These are phyloP conservation scores for Leptarthrus brevirostris DNA, from an alignment of 2,888 invertebrate species.

Conservation along the genomic window DNA sequence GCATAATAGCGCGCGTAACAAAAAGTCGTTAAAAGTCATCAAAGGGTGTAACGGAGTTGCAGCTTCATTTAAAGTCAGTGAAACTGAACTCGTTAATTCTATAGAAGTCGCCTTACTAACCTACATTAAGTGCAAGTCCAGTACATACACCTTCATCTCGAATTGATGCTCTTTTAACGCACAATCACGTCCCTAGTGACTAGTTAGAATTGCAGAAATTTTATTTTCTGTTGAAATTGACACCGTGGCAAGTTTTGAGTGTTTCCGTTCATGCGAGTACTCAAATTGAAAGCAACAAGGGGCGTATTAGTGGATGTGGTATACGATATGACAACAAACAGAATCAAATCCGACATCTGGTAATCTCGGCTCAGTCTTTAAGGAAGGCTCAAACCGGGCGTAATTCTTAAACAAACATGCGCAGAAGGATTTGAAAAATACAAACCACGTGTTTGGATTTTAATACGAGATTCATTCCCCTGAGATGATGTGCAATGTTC, in stretches of 20 bases:
- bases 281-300: conserved; percentile 20
- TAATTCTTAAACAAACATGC: conserved; percentile 11
- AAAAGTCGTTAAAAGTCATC: conserved; percentile 28
- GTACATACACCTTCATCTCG: neutral
- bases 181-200: conserved; percentile 32
- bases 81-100: conserved; percentile 34
- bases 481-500: conserved; percentile 1
- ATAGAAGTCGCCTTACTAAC: conserved; percentile 38
- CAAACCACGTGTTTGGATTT: conserved; percentile 29
- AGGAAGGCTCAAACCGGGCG: conserved; percentile 36
- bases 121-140: neutral
- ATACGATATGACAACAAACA: conserved; percentile 17
- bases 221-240: conserved; percentile 25
- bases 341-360: conserved; percentile 18
- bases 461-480: neutral
- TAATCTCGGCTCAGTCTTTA: neutral
- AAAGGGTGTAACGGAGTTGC: conserved; percentile 40
- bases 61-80: conserved; percentile 44
- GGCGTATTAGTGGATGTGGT: conserved; percentile 18
- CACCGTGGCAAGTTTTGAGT: neutral
- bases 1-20: conserved; percentile 29
- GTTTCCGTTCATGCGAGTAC: neutral
- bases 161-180: conserved; percentile 26
- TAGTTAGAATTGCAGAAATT: conserved; percentile 15
- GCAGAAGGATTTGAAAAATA: neutral